A percentile compares a stretch with the other conserved stretches of the same genome.
Conservation (phyloP, 2,888 invertebrate species). For the Beris morrisii region DNA sequence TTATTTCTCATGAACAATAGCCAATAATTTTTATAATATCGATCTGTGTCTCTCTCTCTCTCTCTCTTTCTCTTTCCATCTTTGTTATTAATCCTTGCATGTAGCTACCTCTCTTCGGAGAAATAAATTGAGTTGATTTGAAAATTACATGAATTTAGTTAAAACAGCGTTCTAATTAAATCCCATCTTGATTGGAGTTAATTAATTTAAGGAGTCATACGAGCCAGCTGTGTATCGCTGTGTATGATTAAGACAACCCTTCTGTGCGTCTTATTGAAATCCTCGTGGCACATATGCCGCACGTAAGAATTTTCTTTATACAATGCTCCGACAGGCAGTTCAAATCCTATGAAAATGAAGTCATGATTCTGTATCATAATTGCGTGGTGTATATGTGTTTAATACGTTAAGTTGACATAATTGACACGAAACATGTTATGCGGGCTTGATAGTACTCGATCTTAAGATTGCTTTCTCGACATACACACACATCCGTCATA, state of each 20-base stretch:
- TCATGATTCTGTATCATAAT: constrained; percentile 32
- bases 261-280: constrained; percentile 11
- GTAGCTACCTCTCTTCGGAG: too few relatives aligned
- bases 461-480: neutral
- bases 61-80: too few relatives aligned
- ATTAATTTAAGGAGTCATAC: constrained; percentile 34
- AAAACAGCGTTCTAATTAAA: constrained; percentile 34
- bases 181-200: constrained; percentile 35
- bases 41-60: too few relatives aligned
- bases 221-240: neutral
- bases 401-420: constrained; percentile 42
- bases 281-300: constrained; percentile 1
- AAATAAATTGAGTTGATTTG: constrained; percentile 14
- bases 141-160: constrained; percentile 17
- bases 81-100: too few relatives aligned
- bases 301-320: too few relatives aligned
- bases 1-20: too few relatives aligned
- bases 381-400: constrained; percentile 27
- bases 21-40: too few relatives aligned
- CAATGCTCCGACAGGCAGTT: neutral
- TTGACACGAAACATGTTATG: constrained; percentile 43
- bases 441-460: constrained; percentile 37
- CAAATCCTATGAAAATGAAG: constrained; percentile 4
- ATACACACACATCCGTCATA: neutral
- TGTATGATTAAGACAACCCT: neutral